Evolutionary conservation across 2,888 invertebrate genomes (phyloP).

Genomic region (Eupithecia inturbata): DNA sequence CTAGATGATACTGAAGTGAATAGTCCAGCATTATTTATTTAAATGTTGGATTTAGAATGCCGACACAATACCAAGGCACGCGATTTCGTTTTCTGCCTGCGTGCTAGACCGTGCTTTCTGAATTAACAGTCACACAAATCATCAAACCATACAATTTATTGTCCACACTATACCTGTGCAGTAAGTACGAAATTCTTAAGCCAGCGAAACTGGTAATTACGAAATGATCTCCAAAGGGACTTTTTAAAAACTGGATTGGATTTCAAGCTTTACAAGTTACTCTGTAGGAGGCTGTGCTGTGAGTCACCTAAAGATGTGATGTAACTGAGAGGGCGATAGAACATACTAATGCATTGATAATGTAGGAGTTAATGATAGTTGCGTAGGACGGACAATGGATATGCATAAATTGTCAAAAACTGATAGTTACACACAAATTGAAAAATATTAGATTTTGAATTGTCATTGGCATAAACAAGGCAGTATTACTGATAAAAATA

Average conservation of each 20-base stretch:
- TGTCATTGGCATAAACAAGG: background rate
- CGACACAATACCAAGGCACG: conserved; percentile 8
- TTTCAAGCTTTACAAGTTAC: conserved; percentile 19
- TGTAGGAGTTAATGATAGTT: conserved; percentile 39
- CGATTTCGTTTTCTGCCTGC: conserved; percentile 27
- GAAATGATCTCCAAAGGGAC: conserved; percentile 23
- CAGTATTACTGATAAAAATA: background rate
- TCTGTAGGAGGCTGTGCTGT: conserved; percentile 29
- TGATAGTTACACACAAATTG: background rate
- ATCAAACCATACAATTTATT: background rate
- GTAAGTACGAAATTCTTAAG: conserved; percentile 20
- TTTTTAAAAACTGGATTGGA: conserved; percentile 25
- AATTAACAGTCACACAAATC: background rate
- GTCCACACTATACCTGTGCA: background rate
- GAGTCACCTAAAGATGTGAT: conserved; percentile 43
- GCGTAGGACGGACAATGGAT: conserved; percentile 24
- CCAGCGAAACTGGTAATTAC: conserved; percentile 17
- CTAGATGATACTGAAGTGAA: too few species aligned
- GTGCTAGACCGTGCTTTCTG: conserved; percentile 24
- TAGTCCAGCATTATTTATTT: too few species aligned
- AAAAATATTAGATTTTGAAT: background rate
- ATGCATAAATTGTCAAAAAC: conserved; percentile 17
- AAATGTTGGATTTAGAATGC: background rate
- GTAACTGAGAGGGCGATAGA: conserved; percentile 42
- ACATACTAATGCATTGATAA: conserved; percentile 38